Percentiles rank a stretch among this genome's conserved stretches.
Conservation (phyloP, 1,140 invertebrate species). For the Saccostrea cuccullata region DNA sequence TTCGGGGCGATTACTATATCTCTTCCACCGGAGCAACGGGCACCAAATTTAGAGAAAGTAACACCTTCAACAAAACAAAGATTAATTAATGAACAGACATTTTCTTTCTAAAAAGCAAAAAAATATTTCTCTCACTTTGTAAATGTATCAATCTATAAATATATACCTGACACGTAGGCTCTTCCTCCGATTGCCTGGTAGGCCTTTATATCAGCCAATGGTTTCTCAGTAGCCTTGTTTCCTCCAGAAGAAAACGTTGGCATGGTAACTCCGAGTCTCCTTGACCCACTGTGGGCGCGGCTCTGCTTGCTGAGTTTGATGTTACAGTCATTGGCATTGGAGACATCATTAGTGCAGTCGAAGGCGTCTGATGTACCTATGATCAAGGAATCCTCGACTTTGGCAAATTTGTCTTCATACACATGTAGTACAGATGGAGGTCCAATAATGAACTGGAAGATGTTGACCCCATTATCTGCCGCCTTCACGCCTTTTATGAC, state of each 20-base stretch:
- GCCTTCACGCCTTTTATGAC: conserved; percentile 54
- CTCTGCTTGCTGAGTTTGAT: conserved; percentile 51
- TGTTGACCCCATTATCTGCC: conserved; percentile 65
- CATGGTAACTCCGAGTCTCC: conserved; percentile 59
- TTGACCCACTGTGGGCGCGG: conserved; percentile 45
- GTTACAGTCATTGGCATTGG: conserved; percentile 52
- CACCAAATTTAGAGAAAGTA: conserved; percentile 29
- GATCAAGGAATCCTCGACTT: conserved; percentile 60
- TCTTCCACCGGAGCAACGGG: neutral
- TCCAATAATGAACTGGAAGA: conserved; percentile 68
- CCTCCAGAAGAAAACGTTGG: conserved; percentile 61
- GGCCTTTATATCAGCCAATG: conserved; percentile 62
- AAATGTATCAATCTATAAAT: neutral
- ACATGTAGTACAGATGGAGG: conserved; percentile 63
- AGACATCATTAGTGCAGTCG: conserved; percentile 59
- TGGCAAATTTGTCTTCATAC: conserved; percentile 60
- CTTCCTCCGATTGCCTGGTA: conserved; percentile 70
- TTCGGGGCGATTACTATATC: conserved; percentile 61
- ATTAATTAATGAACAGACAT: neutral
- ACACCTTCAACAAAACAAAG: neutral
- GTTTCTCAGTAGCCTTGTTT: conserved; percentile 69
- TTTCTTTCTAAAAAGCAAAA: too few species aligned
- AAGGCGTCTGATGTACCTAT: conserved; percentile 62
- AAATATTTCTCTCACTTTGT: too few species aligned
- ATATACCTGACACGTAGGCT: conserved; percentile 43